Conservation (phyloP, 2,888 invertebrate species). For the Drosophila rubida region DNA sequence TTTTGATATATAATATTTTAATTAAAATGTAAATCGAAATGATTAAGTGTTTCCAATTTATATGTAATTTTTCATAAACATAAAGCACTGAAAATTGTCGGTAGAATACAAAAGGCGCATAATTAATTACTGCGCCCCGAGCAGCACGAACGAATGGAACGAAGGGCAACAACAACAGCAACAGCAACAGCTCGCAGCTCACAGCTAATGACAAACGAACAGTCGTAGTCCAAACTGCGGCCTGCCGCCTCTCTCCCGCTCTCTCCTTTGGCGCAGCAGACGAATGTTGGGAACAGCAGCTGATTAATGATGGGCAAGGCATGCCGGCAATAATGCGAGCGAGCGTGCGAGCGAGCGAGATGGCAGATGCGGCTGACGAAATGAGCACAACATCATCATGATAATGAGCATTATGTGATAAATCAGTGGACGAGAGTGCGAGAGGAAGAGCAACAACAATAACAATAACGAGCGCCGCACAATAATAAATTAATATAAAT, state of each 20-base stretch:
- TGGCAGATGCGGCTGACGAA: constrained; percentile 62
- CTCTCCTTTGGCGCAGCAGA: neutral
- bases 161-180: constrained; percentile 43
- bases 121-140: constrained; percentile 81
- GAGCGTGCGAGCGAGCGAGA: constrained; percentile 12
- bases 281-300: constrained; percentile 38
- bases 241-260: neutral
- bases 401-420: constrained; percentile 76
- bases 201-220: constrained; percentile 75
- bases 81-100: constrained; percentile 79
- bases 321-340: constrained; percentile 13
- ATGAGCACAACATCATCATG: constrained; percentile 78
- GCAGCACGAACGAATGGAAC: constrained; percentile 59
- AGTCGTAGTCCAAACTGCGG: constrained; percentile 42
- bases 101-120: constrained; percentile 77
- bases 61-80: constrained; percentile 80
- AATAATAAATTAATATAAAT: constrained; percentile 83
- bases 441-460: neutral
- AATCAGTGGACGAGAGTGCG: constrained; percentile 43
- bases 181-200: constrained; percentile 29
- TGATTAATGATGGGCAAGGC: constrained; percentile 80
- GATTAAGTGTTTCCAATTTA: constrained; percentile 79
- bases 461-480: constrained; percentile 53
- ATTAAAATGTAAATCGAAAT: constrained; percentile 82
- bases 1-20: constrained; percentile 79